Base-by-base conservation (phyloP, 2,888 invertebrate genomes). In the Sipha maydis region DNA sequence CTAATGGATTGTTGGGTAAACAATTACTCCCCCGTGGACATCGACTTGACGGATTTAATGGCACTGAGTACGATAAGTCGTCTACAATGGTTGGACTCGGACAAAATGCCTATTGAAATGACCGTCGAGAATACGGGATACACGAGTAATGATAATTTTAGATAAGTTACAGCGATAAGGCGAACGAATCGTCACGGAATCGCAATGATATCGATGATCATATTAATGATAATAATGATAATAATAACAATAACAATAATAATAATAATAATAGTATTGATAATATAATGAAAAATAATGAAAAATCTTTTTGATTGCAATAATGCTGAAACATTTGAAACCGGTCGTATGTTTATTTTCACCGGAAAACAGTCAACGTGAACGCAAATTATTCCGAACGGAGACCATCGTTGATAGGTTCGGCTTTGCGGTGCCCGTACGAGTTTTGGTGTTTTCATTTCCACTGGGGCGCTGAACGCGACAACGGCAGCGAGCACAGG, bases 381-480 rank as follows among this genome's bases (percentile, higher is more conserved):
- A 38, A 67, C 3, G 38, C 75, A 0, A 76, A 84, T 3, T 84
- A 76, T 28, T 48, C 28, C n/a, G 76, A 61, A 14, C 17, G n/a
- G 7, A 61, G 61, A 41, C 84, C 84, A 2, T 28, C 76, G 5
- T 84, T 84, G 38, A 77, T 0, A 9, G 76, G 76, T 41, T 77
- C 84, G 8, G n/a, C 61, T 25, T 56, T 84, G 21, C 84, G 28
- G 11, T 77, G 76, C 41, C 76, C 84, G n/a, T 84, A 76, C 21
- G 67, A 84, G 25, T 84, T 84, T 61, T 76, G 67, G 76, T 76
- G 84, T 77, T 84, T 38, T 41, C 76, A 76, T 84, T 76, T 84
- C 17, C 84, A 76, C 28, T 84, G 76, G 61, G 84, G 84, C 38
- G 19, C 67, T 1, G 21, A 41, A 28, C 28, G 11, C 56, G 84